phyloP scores from a whole-genome alignment of 1,140 invertebrate species.

The Tetranychus urticae region DNA sequence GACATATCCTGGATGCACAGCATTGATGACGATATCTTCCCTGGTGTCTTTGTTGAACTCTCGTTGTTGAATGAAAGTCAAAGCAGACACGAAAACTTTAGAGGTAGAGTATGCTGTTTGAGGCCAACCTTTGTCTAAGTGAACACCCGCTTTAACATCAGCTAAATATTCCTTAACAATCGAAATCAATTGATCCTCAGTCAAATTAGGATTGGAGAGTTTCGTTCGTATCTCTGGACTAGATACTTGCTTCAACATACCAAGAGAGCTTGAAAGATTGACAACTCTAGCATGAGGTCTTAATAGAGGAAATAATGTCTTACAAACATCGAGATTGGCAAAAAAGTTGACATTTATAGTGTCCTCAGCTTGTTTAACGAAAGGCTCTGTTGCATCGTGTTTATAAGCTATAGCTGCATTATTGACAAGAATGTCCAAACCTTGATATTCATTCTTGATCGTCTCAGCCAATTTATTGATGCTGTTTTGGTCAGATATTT shows the following conservation, averaged over 20 bases:
- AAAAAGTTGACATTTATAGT: slow-evolving; percentile 44
- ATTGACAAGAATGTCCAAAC: slow-evolving; percentile 54
- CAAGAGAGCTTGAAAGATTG: slow-evolving; percentile 41
- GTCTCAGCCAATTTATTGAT: slow-evolving; percentile 31
- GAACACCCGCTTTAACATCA: slow-evolving; percentile 26
- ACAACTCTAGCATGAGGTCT: slow-evolving; percentile 39
- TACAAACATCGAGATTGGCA: slow-evolving; percentile 32
- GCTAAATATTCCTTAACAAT: slow-evolving; percentile 39
- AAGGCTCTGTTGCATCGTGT: slow-evolving; percentile 30
- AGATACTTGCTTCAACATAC: slow-evolving; percentile 16
- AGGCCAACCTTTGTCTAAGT: slow-evolving; percentile 32
- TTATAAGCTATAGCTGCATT: slow-evolving; percentile 54
- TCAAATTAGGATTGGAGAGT: slow-evolving; percentile 28
- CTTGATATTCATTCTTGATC: slow-evolving; percentile 36
- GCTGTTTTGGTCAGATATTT: slow-evolving; percentile 33
- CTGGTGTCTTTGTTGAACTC: slow-evolving; percentile 27
- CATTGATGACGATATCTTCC: slow-evolving; percentile 35
- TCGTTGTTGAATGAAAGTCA: slow-evolving; percentile 36
- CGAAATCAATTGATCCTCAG: slow-evolving; percentile 28
- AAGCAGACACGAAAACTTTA: slow-evolving; percentile 35
- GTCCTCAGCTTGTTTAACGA: slow-evolving; percentile 38
- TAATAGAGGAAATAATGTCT: slow-evolving; percentile 40
- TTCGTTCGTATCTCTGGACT: slow-evolving; percentile 26
- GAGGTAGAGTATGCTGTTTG: slow-evolving; percentile 34
- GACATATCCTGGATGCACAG: slow-evolving; percentile 34